Evolutionary conservation across 2,113 vertebrate genomes (phyloP), one percentile per base, ranked within the genome.

Genomic region (Sceloporus undulatus): DNA sequence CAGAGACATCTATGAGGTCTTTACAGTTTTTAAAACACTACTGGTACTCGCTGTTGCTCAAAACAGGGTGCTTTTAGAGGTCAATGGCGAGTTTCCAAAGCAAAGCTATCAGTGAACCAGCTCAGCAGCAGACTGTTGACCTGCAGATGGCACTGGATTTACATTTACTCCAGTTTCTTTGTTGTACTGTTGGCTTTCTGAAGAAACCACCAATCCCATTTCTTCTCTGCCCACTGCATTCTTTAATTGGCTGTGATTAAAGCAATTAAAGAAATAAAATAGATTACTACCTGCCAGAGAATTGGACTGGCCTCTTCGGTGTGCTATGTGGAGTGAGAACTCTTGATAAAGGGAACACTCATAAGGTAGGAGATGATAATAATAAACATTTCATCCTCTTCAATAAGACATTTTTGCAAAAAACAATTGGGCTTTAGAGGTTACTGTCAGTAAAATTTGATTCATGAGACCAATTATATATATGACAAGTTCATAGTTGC

Each of bases 311-410:
- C 80, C 91, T 96, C 95, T 95, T 90, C 92, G 94, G 94, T 92
- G 95, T 95, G 90, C 91, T 71, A 3, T 93, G 83, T 92, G 94
- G 96, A 87, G 87, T 86, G 93, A 90, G 82, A 90, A 95, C 70
- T 95, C 87, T 94, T 91, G 95, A 94, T 94, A 97, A 96, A 94
- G 86, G 92, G 93, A 93, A 88, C 25, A 0, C 89, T 90, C 70
- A 42, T 94, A 96, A 97, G 97, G 98, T 98, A 97, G 97, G 98
- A 96, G 52, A 88, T 91, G 88, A 82, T 77, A 89, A 9, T 91
- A 90, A 82, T 77, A 89, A 9, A 7, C n/a, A n/a, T 81, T 90
- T 90, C n/a, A 93, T 91, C 91, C 88, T 90, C 79, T 92, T 88
- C 74, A 56, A 88, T 73, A 0, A 68, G 65, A 3, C 62, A 21